Evolutionary conservation across 2,113 vertebrate genomes (phyloP), one percentile per base, ranked within the genome.

Genomic region (Menidia beryllina): DNA sequence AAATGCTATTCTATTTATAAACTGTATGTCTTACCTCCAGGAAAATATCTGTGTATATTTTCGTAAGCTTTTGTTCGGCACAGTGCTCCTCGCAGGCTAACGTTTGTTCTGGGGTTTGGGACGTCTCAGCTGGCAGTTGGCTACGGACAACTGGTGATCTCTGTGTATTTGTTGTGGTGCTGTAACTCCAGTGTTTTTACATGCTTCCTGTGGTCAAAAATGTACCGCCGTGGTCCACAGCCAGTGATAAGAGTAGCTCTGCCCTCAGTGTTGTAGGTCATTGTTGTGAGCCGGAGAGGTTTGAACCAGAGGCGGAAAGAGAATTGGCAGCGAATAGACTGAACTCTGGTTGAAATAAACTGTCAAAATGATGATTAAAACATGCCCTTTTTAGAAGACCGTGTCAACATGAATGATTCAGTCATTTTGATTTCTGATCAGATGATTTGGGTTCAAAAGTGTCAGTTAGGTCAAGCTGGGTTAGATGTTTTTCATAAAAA

Each of bases 1-100:
- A 85, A 86, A 89, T 89, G 75, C 62, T 89, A 89, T 83, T 88
- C 82, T 90, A 92, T 92, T 91, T 91, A 91, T 90, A 74, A 86
- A 89, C 20, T 85, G 74, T 90, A 77, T 86, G 81, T 86, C 85
- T 77, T 84, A 89, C 87, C 88, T 90, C 81, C 79, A 82, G 82
- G 56, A 84, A 88, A 89, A 86, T 81, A 79, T 66, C 79, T 83
- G 64, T 82, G 78, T 88, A 85, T 92, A 89, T 91, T 92, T 91
- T 92, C 87, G 77, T 91, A 91, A 89, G 83, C 79, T 82, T 84
- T 70, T 72, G 54, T 83, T 80, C 69, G 82, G 85, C 72, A 82
- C 47, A 27, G 78, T 61, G 81, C 72, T 75, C 67, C 34, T 56
- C 60, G 52, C 73, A 72, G 76, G 70, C 61, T 79, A 77, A 75